Conservation (phyloP, 2,797 vertebrate genomes). For the Semaprochilodus insignis region DNA sequence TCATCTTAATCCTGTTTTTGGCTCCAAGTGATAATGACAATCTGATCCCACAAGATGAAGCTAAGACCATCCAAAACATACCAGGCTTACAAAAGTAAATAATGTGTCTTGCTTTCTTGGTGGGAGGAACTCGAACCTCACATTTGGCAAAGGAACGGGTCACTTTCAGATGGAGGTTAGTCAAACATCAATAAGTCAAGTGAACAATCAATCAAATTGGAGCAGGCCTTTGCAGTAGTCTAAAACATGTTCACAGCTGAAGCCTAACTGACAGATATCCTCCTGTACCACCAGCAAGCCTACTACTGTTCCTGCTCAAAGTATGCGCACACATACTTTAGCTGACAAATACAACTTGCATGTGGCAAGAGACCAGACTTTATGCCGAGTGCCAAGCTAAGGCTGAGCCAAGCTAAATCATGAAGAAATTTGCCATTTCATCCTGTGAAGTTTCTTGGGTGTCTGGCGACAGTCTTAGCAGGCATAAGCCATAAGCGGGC, state of each 20-base stretch:
- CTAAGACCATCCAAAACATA: slow-evolving; percentile 48
- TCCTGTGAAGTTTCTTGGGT: slow-evolving; percentile 65
- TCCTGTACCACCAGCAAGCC: slow-evolving; percentile 26
- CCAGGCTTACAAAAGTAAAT: slow-evolving; percentile 48
- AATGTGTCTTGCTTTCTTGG: slow-evolving; percentile 23
- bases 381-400: slow-evolving; percentile 60
- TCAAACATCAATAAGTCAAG: slow-evolving; percentile 28
- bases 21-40: slow-evolving; percentile 40
- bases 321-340: background rate
- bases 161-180: slow-evolving; percentile 28
- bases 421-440: slow-evolving; percentile 69
- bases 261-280: slow-evolving; percentile 26
- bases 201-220: slow-evolving; percentile 36
- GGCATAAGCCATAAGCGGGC: background rate
- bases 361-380: slow-evolving; percentile 59
- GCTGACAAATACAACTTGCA: slow-evolving; percentile 36
- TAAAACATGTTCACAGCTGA: slow-evolving; percentile 28
- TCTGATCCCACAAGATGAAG: slow-evolving; percentile 39
- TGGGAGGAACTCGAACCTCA: slow-evolving; percentile 23
- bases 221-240: slow-evolving; percentile 29
- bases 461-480: slow-evolving; percentile 44
- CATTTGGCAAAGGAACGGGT: slow-evolving; percentile 23
- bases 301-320: background rate
- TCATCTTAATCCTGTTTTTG: slow-evolving; percentile 34
- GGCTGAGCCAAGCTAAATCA: slow-evolving; percentile 67